phyloP scores from a whole-genome alignment of 2,888 invertebrate species.

The Lycia hirtaria region DNA sequence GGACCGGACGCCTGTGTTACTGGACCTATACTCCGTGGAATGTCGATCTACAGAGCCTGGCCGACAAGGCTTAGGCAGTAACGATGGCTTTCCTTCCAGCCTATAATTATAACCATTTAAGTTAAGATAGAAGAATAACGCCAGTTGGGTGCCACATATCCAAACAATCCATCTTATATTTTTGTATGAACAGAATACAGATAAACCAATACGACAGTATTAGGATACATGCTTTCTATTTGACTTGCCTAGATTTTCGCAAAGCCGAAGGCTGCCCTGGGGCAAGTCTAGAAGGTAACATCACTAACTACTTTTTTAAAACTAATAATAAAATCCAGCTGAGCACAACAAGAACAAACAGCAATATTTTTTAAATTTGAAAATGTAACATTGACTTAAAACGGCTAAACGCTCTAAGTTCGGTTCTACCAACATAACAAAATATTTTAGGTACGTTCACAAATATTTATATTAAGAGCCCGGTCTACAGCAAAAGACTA shows the following conservation, averaged over 20 bases:
- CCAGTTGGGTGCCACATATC: neutral
- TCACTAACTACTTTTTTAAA: conserved; percentile 28
- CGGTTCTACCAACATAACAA: neutral
- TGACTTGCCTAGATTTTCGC: conserved; percentile 68
- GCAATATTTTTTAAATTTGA: neutral
- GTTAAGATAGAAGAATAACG: neutral
- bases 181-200: too few species aligned
- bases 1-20: conserved; percentile 62
- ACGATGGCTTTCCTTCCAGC: conserved; percentile 65
- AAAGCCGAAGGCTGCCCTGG: conserved; percentile 58
- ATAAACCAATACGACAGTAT: neutral
- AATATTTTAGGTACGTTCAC: too few species aligned
- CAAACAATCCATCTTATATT: too few species aligned
- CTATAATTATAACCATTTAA: neutral
- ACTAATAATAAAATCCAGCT: neutral
- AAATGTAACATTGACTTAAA: neutral
- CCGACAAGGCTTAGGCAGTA: conserved; percentile 70
- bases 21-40: conserved; percentile 69
- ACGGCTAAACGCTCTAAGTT: too few species aligned
- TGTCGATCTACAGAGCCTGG: conserved; percentile 70
- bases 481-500: too few species aligned
- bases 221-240: neutral
- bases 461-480: too few species aligned
- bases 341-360: neutral
- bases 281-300: conserved; percentile 61